Evolutionary conservation across 2,113 vertebrate genomes (phyloP).

Genomic region (Sinocyclocheilus rhinocerous): DNA sequence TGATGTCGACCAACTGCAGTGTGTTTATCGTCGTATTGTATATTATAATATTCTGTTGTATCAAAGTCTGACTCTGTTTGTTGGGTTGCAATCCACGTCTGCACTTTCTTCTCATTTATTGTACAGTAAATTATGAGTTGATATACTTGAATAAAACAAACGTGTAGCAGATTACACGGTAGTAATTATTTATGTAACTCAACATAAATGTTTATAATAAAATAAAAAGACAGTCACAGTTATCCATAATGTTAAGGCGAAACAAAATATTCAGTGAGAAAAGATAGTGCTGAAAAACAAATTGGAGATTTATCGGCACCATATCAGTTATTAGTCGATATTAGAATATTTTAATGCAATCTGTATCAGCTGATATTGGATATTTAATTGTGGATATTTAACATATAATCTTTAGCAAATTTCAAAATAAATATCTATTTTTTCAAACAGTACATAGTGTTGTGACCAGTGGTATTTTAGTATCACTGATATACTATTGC

Average conservation of each 20-base stretch:
- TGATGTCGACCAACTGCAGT: slow-evolving; percentile 60
- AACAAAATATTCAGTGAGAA: not conserved
- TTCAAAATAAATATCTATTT: not conserved
- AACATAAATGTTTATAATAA: not conserved
- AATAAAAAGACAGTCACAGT: not conserved
- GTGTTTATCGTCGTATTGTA: slow-evolving; percentile 60
- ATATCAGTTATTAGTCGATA: not conserved
- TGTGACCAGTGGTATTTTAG: not conserved
- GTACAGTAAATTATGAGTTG: slow-evolving; percentile 44
- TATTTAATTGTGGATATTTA: not conserved
- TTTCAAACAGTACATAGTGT: not conserved
- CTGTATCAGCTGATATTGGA: not conserved
- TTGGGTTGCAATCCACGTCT: slow-evolving; percentile 65
- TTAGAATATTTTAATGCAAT: not conserved
- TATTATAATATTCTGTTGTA: slow-evolving; percentile 22
- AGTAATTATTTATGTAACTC: not conserved
- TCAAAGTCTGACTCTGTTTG: slow-evolving; percentile 31
- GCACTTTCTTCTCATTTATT: slow-evolving; percentile 73
- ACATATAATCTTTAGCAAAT: not conserved
- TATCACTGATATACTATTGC: not conserved
- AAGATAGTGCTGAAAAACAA: not conserved
- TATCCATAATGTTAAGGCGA: not conserved
- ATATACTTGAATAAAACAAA: slow-evolving; percentile 81
- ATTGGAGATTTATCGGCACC: not conserved
- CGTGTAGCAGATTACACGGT: slow-evolving; percentile 55